phyloP scores from a whole-genome alignment of 2,888 invertebrate species.

The Caenorhabditis sp. region DNA sequence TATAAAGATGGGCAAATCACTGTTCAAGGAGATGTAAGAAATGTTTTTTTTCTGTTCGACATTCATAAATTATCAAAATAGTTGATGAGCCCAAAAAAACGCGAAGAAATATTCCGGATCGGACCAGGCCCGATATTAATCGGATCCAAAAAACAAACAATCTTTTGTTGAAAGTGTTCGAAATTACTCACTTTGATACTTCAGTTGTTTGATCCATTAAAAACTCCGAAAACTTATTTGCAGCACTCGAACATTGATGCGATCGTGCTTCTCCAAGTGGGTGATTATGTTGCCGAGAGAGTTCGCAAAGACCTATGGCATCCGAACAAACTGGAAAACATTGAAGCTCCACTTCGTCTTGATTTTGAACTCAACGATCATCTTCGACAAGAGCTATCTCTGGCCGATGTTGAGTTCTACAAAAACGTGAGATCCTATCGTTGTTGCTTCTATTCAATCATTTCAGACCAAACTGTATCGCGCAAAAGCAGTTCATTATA shows the following conservation, averaged over 20 bases:
- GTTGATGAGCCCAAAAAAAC: no score
- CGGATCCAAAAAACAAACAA: no score
- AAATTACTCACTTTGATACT: no score
- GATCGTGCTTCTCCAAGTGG: slow-evolving; percentile 54
- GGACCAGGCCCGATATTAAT: no score
- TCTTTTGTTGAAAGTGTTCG: no score
- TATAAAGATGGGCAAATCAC: slow-evolving; percentile 62
- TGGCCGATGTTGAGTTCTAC: slow-evolving; percentile 71
- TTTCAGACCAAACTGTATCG: slow-evolving; percentile 46
- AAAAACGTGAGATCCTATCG: slow-evolving; percentile 42
- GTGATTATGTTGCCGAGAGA: slow-evolving; percentile 41
- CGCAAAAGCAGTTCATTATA: slow-evolving; percentile 37
- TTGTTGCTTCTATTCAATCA: no score
- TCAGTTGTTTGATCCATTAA: no score
- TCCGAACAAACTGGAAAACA: slow-evolving; percentile 30
- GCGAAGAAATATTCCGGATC: no score
- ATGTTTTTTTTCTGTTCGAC: no score
- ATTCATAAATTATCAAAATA: no score
- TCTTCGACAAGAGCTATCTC: slow-evolving; percentile 72
- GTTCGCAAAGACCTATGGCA: slow-evolving; percentile 49
- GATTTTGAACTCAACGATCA: slow-evolving; percentile 74
- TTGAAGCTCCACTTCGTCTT: slow-evolving; percentile 72
- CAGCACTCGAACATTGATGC: slow-evolving; percentile 63
- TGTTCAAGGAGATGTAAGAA: slow-evolving; percentile 75
- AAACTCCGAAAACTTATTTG: no score